These are phyloP conservation scores for Listronotus oregonensis DNA, from an alignment of 1,140 invertebrate species.

Conservation along the genomic window DNA sequence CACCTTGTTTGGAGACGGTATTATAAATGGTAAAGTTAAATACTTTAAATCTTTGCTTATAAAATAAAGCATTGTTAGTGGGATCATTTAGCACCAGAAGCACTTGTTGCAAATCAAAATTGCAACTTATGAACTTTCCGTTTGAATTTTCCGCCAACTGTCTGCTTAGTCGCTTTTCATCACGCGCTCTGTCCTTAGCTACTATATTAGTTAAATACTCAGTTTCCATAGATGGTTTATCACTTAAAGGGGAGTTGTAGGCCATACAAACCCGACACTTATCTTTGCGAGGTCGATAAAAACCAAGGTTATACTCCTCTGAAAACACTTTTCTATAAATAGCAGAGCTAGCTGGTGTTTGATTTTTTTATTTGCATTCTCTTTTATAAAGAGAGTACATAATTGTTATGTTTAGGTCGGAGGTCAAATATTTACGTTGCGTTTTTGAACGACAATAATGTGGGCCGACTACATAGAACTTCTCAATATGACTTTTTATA, in stretches of 20 bases:
- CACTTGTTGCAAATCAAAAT: conserved; percentile 31
- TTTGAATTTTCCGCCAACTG: neutral
- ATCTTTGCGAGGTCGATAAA: conserved; percentile 23
- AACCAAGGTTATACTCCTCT: too few relatives aligned
- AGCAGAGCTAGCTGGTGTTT: too few relatives aligned
- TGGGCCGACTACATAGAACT: neutral
- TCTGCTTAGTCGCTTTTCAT: conserved; percentile 6
- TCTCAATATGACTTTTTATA: conserved; percentile 15
- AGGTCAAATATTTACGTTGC: conserved; percentile 25
- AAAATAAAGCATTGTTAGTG: too few relatives aligned
- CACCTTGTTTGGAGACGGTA: too few relatives aligned
- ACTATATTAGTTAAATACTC: conserved; percentile 12
- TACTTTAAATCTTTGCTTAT: too few relatives aligned
- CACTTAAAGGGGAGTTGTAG: conserved; percentile 7
- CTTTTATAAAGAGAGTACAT: conserved; percentile 23
- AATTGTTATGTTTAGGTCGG: conserved; percentile 18
- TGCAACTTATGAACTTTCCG: conserved; percentile 8
- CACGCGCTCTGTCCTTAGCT: conserved; percentile 1
- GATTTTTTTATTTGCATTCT: conserved; percentile 6
- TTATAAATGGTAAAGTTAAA: too few relatives aligned
- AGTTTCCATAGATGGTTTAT: neutral
- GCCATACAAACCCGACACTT: conserved; percentile 18
- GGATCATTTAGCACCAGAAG: too few relatives aligned
- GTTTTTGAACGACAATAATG: conserved; percentile 22
- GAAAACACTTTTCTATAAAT: too few relatives aligned